Percentiles rank a stretch among this genome's conserved stretches.
Conservation (phyloP, 2,113 vertebrate genomes). For the Tretioscincus oriximinensis region DNA sequence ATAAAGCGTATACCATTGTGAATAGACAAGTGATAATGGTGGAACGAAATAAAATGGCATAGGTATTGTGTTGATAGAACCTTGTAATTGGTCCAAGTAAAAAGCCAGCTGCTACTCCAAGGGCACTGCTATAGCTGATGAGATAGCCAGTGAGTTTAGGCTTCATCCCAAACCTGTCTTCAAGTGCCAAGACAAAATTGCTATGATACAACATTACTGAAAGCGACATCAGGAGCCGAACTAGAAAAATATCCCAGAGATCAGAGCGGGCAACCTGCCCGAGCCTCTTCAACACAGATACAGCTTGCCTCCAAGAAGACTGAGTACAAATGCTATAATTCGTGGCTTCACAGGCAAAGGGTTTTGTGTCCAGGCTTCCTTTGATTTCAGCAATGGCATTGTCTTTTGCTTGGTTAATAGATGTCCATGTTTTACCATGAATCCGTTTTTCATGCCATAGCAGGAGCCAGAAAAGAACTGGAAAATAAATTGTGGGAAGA, state of each 20-base stretch:
- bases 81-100: slow-evolving; percentile 83
- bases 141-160: slow-evolving; percentile 87
- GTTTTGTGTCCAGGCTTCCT: background rate
- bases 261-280: slow-evolving; percentile 78
- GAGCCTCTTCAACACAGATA: slow-evolving; percentile 76
- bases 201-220: slow-evolving; percentile 91
- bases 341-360: background rate
- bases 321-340: slow-evolving; percentile 6
- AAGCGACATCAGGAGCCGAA: slow-evolving; percentile 88
- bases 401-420: background rate
- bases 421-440: background rate
- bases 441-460: slow-evolving; percentile 76
- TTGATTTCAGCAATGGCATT: slow-evolving; percentile 3
- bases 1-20: slow-evolving; percentile 79
- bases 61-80: slow-evolving; percentile 80
- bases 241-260: slow-evolving; percentile 88
- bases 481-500: background rate
- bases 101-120: slow-evolving; percentile 86
- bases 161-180: slow-evolving; percentile 88
- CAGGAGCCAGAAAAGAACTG: slow-evolving; percentile 89
- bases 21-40: slow-evolving; percentile 79
- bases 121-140: slow-evolving; percentile 87
- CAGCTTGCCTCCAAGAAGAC: slow-evolving; percentile 73
- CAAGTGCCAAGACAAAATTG: slow-evolving; percentile 91
- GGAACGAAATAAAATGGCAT: slow-evolving; percentile 83